Percentiles rank a stretch among this genome's conserved stretches.
These are phyloP conservation scores for Phocides pigmalion DNA, from an alignment of 1,140 invertebrate species.

Conservation along the genomic window DNA sequence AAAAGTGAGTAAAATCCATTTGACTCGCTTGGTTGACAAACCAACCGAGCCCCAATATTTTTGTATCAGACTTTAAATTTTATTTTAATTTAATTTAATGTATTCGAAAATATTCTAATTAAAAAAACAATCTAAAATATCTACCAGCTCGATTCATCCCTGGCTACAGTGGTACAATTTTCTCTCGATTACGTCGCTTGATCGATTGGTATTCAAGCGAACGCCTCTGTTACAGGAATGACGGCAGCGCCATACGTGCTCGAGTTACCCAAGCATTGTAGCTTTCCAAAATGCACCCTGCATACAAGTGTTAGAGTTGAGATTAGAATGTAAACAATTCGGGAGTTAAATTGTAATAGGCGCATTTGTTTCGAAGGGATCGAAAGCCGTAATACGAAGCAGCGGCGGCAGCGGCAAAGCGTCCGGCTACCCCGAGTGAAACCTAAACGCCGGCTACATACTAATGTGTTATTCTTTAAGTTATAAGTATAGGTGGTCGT, in stretches of 20 bases:
- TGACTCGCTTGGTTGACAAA: too few relatives aligned
- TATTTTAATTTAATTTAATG: too few relatives aligned
- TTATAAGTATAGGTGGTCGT: conserved; percentile 75
- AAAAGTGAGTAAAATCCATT: too few relatives aligned
- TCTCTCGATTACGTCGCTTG: conserved; percentile 73
- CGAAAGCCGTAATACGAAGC: conserved; percentile 67
- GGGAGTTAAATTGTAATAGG: conserved; percentile 46
- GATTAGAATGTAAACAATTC: conserved; percentile 30
- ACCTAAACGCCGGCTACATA: conserved; percentile 67
- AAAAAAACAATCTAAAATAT: too few relatives aligned
- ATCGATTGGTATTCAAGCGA: conserved; percentile 68
- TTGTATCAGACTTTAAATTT: too few relatives aligned
- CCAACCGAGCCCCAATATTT: too few relatives aligned
- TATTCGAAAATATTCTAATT: too few relatives aligned
- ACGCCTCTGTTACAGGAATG: conserved; percentile 71
- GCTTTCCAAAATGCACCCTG: conserved; percentile 40
- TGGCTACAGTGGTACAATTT: conserved; percentile 70
- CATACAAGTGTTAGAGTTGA: conserved; percentile 35
- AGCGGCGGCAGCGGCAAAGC: conserved; percentile 38
- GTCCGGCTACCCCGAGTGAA: conserved; percentile 73
- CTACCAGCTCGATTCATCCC: conserved; percentile 42
- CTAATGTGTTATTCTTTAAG: conserved; percentile 63
- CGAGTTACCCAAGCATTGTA: conserved; percentile 21
- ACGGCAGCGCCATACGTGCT: conserved; percentile 65
- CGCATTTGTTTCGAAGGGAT: conserved; percentile 55